A percentile compares a stretch with the other conserved stretches of the same genome.
Conservation (phyloP, 2,113 vertebrate genomes). For the Grantiella picta region DNA sequence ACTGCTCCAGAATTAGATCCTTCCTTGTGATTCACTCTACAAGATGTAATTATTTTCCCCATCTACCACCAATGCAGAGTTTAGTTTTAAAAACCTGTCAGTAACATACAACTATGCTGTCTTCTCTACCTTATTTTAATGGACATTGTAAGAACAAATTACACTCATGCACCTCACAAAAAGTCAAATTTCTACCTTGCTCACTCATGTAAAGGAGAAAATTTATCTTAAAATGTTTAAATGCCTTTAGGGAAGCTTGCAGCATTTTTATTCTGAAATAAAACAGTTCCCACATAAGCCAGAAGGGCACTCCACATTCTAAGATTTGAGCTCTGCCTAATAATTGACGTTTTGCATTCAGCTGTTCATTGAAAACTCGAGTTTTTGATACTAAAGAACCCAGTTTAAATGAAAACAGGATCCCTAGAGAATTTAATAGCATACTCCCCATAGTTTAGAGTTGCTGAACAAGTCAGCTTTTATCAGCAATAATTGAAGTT, state of each 20-base stretch:
- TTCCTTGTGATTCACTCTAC: background rate
- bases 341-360: slow-evolving; percentile 10
- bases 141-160: background rate
- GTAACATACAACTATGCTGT: background rate
- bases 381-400: background rate
- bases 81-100: background rate
- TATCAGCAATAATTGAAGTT: slow-evolving; percentile 54
- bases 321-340: background rate
- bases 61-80: background rate
- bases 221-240: background rate
- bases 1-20: background rate
- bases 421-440: slow-evolving; percentile 45
- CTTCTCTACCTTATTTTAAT: background rate
- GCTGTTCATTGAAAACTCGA: background rate
- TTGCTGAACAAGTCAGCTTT: slow-evolving; percentile 48
- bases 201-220: background rate
- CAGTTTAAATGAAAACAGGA: slow-evolving; percentile 41
- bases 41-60: background rate
- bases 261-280: background rate
- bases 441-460: slow-evolving; percentile 21
- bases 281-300: background rate
- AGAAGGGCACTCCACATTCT: background rate
- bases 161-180: background rate
- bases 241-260: background rate
- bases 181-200: background rate